Evolutionary conservation across 2,888 invertebrate genomes (phyloP), one percentile per base, ranked within the genome.

Genomic region (Drosophila pseudotalamancana): DNA sequence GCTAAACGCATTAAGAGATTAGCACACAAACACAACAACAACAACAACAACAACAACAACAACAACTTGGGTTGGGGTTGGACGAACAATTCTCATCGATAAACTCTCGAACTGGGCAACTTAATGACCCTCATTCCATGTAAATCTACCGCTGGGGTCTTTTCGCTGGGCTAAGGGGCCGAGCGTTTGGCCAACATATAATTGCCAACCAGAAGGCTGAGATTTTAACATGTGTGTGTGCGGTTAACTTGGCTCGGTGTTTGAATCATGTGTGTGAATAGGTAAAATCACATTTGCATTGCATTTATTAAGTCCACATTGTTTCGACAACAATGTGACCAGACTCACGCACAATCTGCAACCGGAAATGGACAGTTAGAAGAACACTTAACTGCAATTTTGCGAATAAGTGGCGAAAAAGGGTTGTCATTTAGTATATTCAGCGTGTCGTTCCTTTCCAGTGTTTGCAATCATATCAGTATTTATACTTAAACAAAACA

Each of bases 1-100:
- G 84, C 87, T 90, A 89, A 90, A 86, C 79, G 88, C 85, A 90
- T 90, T 90, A 90, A 90, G 78, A 85, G 90, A 90, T 90, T 90
- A 90, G 87, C 90, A 90, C 88, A 90, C 89, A 88, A 87, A 51
- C 21, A 59, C 62, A 57, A n/a, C 27, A 43, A 43, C 27, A 5
- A 18, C n/a, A 16, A 53, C 57, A 53, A 31, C 45, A 21, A 45
- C 18, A 29, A 29, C 11, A 29, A 29, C n/a, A 29, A 32, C 14
- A 32, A 14, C 32, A 12, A 27, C 9, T 9, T 3, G 27, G 27
- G 0, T 4, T 9, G 27, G 27, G 27, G 2, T 4, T 6, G 43
- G n/a, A 55, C 12, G 14, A 32, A 68, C 63, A 55, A 64, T 63
- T 66, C 72, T 40, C 80, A 74, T 84, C 81, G 81, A 84, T 84